These are phyloP conservation scores for Xanthia icteritia DNA, from an alignment of 2,888 invertebrate species.

Conservation along the genomic window DNA sequence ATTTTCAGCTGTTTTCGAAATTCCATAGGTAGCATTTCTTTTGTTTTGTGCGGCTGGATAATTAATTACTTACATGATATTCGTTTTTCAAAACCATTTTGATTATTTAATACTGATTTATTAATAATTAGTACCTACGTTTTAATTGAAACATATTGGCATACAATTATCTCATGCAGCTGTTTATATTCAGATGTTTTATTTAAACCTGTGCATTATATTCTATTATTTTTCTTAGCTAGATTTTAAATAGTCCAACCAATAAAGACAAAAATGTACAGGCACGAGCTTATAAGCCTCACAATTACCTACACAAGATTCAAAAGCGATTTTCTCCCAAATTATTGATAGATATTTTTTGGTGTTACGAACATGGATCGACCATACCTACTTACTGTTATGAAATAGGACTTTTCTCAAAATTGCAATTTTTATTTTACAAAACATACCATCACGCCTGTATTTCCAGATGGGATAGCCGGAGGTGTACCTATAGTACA, in stretches of 20 bases:
- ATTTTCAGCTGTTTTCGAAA: conserved; percentile 3
- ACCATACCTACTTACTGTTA: no score
- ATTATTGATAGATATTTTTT: neutral
- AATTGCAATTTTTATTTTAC: no score
- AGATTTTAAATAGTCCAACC: neutral
- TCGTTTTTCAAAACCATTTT: neutral
- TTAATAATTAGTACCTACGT: neutral
- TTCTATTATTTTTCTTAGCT: neutral
- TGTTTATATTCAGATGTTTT: conserved; percentile 11
- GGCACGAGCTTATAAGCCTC: neutral
- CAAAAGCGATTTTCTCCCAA: no score
- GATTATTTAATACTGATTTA: neutral
- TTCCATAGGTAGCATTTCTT: neutral
- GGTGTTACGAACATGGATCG: no score
- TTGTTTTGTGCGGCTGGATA: neutral
- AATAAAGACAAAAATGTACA: neutral
- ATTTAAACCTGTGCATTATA: no score
- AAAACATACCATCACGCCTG: no score
- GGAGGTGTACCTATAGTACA: no score
- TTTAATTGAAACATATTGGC: neutral
- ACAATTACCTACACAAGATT: no score
- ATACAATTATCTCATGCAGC: neutral
- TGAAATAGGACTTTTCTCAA: no score
- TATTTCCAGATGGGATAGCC: no score
- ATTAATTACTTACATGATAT: rapidly evolving